Evolutionary conservation across 2,888 invertebrate genomes (phyloP).

Genomic region (Cephalotes varians): DNA sequence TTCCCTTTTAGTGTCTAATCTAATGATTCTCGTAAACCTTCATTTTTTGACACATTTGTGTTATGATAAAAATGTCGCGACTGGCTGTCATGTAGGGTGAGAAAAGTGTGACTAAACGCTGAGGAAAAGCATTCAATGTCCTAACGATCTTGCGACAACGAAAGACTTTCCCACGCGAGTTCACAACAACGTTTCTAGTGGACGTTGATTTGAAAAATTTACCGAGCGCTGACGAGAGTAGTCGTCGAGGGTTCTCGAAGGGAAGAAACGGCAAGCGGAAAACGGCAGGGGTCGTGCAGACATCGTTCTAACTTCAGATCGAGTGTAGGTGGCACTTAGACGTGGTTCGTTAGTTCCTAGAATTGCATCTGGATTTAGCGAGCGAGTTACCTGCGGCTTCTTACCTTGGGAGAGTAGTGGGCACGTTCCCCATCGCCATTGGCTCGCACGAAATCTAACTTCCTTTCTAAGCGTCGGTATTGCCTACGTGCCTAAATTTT

Average conservation of each 20-base stretch:
- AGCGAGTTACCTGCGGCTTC: slow-evolving; percentile 61
- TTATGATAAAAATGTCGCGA: slow-evolving; percentile 15
- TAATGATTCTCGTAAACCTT: background rate
- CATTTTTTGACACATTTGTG: background rate
- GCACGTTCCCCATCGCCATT: slow-evolving; percentile 67
- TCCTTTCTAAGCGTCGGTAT: slow-evolving; percentile 43
- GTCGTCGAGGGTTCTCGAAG: slow-evolving; percentile 30
- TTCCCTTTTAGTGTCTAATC: background rate
- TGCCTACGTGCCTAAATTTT: background rate
- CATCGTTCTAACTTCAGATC: slow-evolving; percentile 58
- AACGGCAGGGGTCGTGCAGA: background rate
- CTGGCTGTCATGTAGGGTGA: background rate
- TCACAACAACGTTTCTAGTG: slow-evolving; percentile 40
- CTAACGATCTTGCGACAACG: slow-evolving; percentile 24
- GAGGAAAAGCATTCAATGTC: background rate
- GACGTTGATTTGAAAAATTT: slow-evolving; percentile 49
- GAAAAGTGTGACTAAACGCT: background rate
- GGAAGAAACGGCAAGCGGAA: slow-evolving; percentile 20
- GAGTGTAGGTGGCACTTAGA: slow-evolving; percentile 74
- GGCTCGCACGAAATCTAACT: slow-evolving; percentile 63
- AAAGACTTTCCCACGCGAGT: slow-evolving; percentile 8
- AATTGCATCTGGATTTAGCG: slow-evolving; percentile 67
- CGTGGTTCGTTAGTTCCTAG: slow-evolving; percentile 74
- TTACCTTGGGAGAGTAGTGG: slow-evolving; percentile 24
- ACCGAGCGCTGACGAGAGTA: slow-evolving; percentile 22